These are phyloP conservation scores for Eupithecia subumbrata DNA, from an alignment of 2,888 invertebrate species.

Conservation along the genomic window DNA sequence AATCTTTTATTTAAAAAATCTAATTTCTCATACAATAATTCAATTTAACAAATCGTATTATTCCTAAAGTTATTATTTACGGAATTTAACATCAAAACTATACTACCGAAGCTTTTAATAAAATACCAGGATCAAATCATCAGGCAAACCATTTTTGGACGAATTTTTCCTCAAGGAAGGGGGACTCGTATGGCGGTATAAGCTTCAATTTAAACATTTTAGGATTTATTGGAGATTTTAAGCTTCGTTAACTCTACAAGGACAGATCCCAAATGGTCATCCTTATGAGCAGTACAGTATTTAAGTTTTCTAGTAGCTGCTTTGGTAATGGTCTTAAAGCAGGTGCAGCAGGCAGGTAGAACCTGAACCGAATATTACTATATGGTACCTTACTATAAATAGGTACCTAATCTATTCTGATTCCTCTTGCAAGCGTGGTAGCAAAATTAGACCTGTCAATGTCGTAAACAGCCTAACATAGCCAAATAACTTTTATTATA, in stretches of 20 bases:
- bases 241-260: not conserved
- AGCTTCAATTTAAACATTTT: not conserved
- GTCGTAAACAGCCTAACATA: not conserved
- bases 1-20: slow-evolving; percentile 10
- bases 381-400: too few relatives aligned
- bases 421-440: not conserved
- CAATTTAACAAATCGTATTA: not conserved
- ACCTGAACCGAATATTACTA: not conserved
- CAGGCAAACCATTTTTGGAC: not conserved
- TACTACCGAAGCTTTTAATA: not conserved
- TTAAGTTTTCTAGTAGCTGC: not conserved
- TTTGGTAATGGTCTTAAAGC: not conserved
- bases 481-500: not conserved
- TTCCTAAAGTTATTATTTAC: not conserved
- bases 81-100: not conserved
- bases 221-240: not conserved
- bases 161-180: slow-evolving; percentile 1
- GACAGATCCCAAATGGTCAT: not conserved
- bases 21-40: not conserved
- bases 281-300: too few relatives aligned
- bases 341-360: not conserved
- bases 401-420: not conserved
- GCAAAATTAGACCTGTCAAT: not conserved
- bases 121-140: not conserved
- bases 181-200: not conserved